phyloP scores from a whole-genome alignment of 2,888 invertebrate species.

The Cataglyphis cursor region DNA sequence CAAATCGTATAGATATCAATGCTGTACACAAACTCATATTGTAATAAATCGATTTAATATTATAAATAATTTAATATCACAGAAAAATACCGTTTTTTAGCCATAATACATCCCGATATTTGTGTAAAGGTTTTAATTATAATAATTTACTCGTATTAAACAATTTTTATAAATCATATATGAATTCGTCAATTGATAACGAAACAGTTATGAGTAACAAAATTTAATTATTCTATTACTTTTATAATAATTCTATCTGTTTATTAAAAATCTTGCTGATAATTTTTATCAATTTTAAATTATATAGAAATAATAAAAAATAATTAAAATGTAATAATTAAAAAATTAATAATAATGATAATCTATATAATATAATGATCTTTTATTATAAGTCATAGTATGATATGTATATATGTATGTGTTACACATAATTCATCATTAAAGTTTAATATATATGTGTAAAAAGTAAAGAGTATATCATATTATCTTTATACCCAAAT shows the following conservation, averaged over 20 bases:
- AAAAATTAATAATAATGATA: not conserved
- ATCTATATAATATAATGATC: not conserved
- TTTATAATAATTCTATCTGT: not conserved
- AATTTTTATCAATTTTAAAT: not conserved
- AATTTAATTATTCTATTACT: not conserved
- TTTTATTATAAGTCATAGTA: not conserved
- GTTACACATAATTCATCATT: not conserved
- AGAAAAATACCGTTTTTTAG: not conserved
- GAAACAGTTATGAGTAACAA: not conserved
- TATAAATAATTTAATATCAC: not conserved
- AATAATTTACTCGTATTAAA: not conserved
- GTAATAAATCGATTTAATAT: not conserved
- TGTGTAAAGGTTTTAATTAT: not conserved
- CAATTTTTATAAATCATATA: not conserved
- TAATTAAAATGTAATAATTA: not conserved
- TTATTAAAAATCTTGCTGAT: not conserved
- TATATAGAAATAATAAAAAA: not conserved
- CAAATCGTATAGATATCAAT: not conserved
- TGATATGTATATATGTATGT: not conserved
- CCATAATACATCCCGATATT: not conserved
- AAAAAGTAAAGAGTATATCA: not conserved
- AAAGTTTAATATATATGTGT: not conserved
- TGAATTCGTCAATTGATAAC: not conserved
- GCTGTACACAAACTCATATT: not conserved
- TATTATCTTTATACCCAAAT: conserved; percentile 9